Conservation (phyloP, 2,888 invertebrate genomes). For the Dicycla oo region DNA sequence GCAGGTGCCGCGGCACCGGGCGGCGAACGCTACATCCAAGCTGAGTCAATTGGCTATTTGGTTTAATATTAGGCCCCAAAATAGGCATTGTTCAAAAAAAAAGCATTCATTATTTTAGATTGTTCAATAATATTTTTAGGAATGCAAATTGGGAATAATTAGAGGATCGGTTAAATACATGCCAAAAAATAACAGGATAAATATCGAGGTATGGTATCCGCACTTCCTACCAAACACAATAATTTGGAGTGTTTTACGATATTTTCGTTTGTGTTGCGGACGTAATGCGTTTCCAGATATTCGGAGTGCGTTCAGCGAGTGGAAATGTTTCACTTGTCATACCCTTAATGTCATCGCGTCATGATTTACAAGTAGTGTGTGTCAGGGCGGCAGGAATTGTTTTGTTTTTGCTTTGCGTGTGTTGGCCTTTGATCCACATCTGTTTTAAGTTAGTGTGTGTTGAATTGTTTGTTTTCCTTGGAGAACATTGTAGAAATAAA, state of each 20-base stretch:
- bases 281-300: constrained; percentile 44
- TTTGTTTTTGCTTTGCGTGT: constrained; percentile 13
- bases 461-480: not conserved
- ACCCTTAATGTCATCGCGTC: constrained; percentile 24
- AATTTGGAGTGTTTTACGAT: constrained; percentile 37
- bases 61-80: not conserved
- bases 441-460: not conserved
- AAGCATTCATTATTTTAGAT: not conserved
- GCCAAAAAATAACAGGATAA: not conserved
- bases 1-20: no score
- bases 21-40: not conserved
- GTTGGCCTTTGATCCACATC: not conserved
- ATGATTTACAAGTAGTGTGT: constrained; percentile 40
- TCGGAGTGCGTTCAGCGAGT: constrained; percentile 32
- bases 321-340: constrained; percentile 44
- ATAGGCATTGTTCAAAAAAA: not conserved
- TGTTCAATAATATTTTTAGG: not conserved
- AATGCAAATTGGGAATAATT: not conserved
- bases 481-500: not conserved
- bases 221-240: constrained; percentile 17
- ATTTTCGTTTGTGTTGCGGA: constrained; percentile 24
- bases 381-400: constrained; percentile 5
- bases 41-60: not conserved
- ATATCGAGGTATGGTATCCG: not conserved
- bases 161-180: not conserved